Conservation (phyloP, 2,797 vertebrate species). For the Bovichtus variegatus region DNA sequence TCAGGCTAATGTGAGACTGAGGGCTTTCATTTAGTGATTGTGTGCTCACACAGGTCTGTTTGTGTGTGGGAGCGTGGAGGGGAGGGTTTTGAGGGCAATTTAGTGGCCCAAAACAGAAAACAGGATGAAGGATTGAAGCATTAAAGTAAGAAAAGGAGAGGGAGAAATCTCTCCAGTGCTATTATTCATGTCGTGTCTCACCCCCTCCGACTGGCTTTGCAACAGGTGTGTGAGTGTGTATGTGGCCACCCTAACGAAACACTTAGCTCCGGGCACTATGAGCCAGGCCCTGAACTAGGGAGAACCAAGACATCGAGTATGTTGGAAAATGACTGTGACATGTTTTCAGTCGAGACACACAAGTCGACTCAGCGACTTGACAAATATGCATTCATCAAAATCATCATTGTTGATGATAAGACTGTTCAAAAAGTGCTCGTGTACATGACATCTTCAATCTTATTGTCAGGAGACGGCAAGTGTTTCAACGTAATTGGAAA, state of each 20-base stretch:
- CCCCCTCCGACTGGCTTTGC: slow-evolving; percentile 8
- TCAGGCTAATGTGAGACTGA: slow-evolving; percentile 67
- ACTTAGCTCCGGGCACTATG: slow-evolving; percentile 6
- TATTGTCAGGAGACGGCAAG: slow-evolving; percentile 9
- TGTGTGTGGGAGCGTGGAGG: slow-evolving; percentile 3
- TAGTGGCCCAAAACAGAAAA: slow-evolving; percentile 52
- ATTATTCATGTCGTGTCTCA: slow-evolving; percentile 40
- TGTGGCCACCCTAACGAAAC: not conserved
- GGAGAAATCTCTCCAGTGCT: slow-evolving; percentile 13
- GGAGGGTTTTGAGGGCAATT: slow-evolving; percentile 13
- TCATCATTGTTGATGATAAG: not conserved
- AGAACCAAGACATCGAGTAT: not conserved
- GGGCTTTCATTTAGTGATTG: slow-evolving; percentile 51
- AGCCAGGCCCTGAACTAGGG: not conserved
- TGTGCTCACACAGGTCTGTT: slow-evolving; percentile 31
- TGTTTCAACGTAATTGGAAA: not conserved
- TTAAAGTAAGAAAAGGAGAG: slow-evolving; percentile 43
- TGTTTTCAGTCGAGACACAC: not conserved
- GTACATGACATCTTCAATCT: slow-evolving; percentile 7
- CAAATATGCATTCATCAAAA: not conserved
- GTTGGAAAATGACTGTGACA: not conserved
- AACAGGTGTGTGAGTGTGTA: slow-evolving; percentile 32
- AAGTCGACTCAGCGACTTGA: not conserved
- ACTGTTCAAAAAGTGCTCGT: not conserved
- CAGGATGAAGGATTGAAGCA: slow-evolving; percentile 55